phyloP scores from a whole-genome alignment of 2,113 vertebrate genomes.

The Plecotus auritus region DNA sequence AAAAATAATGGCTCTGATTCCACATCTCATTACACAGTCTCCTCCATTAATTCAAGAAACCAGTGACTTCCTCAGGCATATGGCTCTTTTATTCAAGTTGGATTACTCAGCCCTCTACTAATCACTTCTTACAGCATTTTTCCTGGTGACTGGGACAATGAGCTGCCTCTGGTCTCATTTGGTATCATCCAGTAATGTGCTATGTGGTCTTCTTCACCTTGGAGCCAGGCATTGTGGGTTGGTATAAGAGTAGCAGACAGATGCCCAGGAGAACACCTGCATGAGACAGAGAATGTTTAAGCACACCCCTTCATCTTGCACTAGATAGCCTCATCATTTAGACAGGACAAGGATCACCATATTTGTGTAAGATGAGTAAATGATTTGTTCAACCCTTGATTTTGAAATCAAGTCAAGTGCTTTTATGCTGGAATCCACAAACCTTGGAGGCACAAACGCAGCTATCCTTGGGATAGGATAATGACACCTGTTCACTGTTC shows the following conservation, averaged over 20 bases:
- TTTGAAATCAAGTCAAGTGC: not conserved
- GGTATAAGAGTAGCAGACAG: not conserved
- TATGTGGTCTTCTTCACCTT: not conserved
- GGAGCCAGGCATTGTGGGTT: not conserved
- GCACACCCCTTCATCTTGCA: not conserved
- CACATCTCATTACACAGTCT: not conserved
- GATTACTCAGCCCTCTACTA: not conserved
- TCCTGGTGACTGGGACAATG: not conserved
- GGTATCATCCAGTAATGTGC: rapidly evolving
- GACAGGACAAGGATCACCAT: too few species aligned
- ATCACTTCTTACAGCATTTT: not conserved
- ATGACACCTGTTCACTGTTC: too few species aligned
- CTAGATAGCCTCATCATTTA: not conserved
- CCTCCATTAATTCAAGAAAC: rapidly evolving
- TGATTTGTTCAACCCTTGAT: not conserved
- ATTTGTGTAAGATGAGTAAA: not conserved
- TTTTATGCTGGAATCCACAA: not conserved
- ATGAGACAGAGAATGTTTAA: not conserved
- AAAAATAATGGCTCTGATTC: not conserved
- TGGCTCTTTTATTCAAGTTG: rapidly evolving
- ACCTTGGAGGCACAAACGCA: not conserved
- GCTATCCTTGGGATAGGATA: not conserved
- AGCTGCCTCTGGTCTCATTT: not conserved
- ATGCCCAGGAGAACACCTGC: not conserved
- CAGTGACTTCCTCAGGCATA: too few species aligned